These are phyloP conservation scores for Eugnorisma glareosa DNA, from an alignment of 2,888 invertebrate species.

Conservation along the genomic window DNA sequence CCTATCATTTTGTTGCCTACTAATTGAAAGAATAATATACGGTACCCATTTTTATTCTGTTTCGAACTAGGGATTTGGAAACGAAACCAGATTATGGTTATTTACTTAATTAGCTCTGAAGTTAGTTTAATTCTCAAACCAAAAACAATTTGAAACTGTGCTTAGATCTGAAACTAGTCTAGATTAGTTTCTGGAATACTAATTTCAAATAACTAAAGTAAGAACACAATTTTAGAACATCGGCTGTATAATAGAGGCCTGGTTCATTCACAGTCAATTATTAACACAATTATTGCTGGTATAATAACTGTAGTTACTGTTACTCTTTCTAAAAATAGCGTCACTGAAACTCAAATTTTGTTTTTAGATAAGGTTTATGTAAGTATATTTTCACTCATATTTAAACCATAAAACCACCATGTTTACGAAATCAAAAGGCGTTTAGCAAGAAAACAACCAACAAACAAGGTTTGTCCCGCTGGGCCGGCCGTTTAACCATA, in stretches of 20 bases:
- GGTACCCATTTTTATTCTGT: neutral
- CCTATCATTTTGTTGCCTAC: neutral
- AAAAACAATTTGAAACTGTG: neutral
- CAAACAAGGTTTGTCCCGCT: constrained; percentile 64
- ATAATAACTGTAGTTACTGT: neutral
- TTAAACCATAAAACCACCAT: constrained; percentile 5
- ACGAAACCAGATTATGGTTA: constrained; percentile 2
- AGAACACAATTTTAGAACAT: no score
- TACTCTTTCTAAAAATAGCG: neutral
- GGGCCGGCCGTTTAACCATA: constrained; percentile 80
- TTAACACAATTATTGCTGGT: neutral
- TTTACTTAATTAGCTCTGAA: constrained; percentile 5
- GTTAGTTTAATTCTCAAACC: constrained; percentile 7
- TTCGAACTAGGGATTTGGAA: neutral
- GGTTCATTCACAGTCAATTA: neutral
- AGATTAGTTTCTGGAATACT: constrained; percentile 1
- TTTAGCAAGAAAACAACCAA: constrained; percentile 43
- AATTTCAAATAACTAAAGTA: neutral
- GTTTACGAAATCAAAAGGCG: neutral
- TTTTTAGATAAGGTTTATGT: neutral
- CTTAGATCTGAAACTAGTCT: constrained; percentile 21
- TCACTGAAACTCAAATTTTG: neutral
- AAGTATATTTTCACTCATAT: neutral
- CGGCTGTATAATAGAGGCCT: neutral
- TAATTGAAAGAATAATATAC: neutral